A percentile compares a stretch with the other conserved stretches of the same genome.
Conservation (phyloP, 2,888 invertebrate genomes). For the Calliopum simillimum region DNA sequence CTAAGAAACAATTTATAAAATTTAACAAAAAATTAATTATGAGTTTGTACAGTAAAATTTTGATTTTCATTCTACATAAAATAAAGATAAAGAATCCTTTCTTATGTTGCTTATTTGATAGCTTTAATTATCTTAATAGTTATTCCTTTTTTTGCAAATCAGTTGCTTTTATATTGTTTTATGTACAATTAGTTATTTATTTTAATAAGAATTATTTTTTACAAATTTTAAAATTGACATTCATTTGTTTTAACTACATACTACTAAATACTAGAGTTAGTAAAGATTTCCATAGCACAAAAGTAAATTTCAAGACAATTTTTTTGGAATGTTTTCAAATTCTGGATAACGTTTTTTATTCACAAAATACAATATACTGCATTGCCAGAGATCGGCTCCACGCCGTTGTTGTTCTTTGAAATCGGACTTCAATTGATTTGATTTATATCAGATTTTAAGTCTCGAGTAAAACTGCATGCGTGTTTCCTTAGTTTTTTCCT, state of each 20-base stretch:
- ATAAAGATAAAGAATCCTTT: background rate
- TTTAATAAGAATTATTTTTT: background rate
- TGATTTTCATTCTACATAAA: background rate
- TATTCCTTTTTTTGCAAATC: background rate
- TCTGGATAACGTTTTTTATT: no score
- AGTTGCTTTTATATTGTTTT: background rate
- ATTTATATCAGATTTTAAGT: no score
- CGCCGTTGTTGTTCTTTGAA: no score
- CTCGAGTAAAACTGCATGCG: no score
- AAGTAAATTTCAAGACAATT: conserved; percentile 1
- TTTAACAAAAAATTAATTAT: no score
- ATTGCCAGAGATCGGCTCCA: no score
- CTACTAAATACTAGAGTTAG: background rate
- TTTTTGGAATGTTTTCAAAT: background rate
- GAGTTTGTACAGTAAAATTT: background rate
- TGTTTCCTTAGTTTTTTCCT: no score
- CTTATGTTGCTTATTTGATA: background rate
- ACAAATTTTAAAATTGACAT: background rate
- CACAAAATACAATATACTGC: no score
- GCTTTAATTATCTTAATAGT: background rate
- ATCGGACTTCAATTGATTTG: no score
- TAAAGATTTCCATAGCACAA: background rate
- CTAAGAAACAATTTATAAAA: no score
- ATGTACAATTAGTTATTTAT: background rate
- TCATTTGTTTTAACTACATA: background rate